A percentile compares a stretch with the other conserved stretches of the same genome.
Evolutionary conservation across 1,140 invertebrate species (phyloP).

Genomic region (Samia ricini): DNA sequence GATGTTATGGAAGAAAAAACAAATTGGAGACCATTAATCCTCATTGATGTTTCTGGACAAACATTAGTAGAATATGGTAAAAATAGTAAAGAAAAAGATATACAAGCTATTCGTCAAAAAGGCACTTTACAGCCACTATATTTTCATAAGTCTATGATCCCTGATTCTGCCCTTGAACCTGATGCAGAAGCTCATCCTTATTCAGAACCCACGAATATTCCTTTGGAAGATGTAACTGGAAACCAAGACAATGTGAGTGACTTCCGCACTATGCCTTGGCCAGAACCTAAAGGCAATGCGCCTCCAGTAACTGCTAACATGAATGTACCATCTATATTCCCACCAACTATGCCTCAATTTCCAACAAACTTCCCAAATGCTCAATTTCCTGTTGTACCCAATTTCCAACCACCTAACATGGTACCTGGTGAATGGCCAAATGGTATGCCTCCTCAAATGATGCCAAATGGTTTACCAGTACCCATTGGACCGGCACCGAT

Average conservation of each 20-base stretch:
- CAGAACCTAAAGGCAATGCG: slow-evolving; percentile 85
- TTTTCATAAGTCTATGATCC: slow-evolving; percentile 91
- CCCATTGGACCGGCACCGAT: slow-evolving; percentile 50
- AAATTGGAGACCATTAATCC: slow-evolving; percentile 83
- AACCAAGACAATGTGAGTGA: slow-evolving; percentile 88
- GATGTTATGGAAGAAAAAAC: slow-evolving; percentile 89
- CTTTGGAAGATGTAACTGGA: slow-evolving; percentile 91
- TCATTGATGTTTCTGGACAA: slow-evolving; percentile 82
- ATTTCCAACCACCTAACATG: slow-evolving; percentile 60
- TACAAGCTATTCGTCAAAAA: slow-evolving; percentile 91
- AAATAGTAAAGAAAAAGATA: slow-evolving; percentile 91
- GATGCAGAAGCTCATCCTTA: slow-evolving; percentile 88
- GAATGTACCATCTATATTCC: slow-evolving; percentile 71
- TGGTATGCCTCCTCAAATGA: slow-evolving; percentile 55
- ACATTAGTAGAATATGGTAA: slow-evolving; percentile 84
- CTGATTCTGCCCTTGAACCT: slow-evolving; percentile 91
- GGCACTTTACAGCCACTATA: slow-evolving; percentile 91
- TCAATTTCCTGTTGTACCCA: slow-evolving; percentile 55
- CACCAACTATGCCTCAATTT: slow-evolving; percentile 72
- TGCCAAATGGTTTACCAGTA: slow-evolving; percentile 47
- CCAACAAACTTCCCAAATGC: slow-evolving; percentile 57
- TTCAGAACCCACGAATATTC: slow-evolving; percentile 89
- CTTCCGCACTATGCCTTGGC: slow-evolving; percentile 86
- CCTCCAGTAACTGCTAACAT: slow-evolving; percentile 54
- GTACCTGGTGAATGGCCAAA: slow-evolving; percentile 60